Evolutionary conservation across 2,113 vertebrate species (phyloP).

Genomic region (Pachypanchax playfairii): DNA sequence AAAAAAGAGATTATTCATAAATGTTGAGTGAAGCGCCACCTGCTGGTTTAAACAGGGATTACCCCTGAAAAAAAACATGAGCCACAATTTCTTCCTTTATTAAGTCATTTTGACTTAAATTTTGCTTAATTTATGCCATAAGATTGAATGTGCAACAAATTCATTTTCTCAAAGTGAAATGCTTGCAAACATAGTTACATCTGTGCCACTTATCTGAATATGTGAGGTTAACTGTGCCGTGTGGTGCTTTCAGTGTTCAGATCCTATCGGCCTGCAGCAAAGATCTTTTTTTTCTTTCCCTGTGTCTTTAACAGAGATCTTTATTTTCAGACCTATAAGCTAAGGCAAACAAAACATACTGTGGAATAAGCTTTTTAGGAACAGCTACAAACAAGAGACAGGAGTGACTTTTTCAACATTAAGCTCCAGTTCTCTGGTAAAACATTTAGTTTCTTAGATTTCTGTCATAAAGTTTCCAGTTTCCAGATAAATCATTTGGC

Average conservation of each 20-base stretch:
- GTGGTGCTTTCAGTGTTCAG: constrained; percentile 28
- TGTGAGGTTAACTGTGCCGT: constrained; percentile 32
- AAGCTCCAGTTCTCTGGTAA: constrained; percentile 11
- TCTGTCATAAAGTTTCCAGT: constrained; percentile 5
- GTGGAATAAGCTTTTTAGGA: constrained; percentile 41
- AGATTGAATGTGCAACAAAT: constrained; percentile 28
- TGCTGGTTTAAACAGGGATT: constrained; percentile 37
- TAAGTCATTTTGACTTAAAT: background rate
- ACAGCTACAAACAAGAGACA: constrained; percentile 11
- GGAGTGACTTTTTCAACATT: background rate
- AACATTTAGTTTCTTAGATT: constrained; percentile 9
- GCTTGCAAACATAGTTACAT: constrained; percentile 7
- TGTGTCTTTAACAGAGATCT: constrained; percentile 11
- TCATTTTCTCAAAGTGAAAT: constrained; percentile 67
- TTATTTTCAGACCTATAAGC: constrained; percentile 50
- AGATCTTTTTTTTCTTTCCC: background rate
- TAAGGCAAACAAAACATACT: constrained; percentile 42
- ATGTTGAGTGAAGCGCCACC: constrained; percentile 39
- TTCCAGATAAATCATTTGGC: constrained; percentile 39
- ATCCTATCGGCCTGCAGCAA: constrained; percentile 29
- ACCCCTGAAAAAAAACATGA: constrained; percentile 15
- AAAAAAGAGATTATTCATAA: background rate
- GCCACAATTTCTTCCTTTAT: constrained; percentile 14
- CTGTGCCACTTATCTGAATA: constrained; percentile 13
- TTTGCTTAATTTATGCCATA: background rate